Percentiles rank a stretch among this genome's conserved stretches.
These are phyloP conservation scores for Leucophenga maculata DNA, from an alignment of 2,888 invertebrate species.

Conservation along the genomic window DNA sequence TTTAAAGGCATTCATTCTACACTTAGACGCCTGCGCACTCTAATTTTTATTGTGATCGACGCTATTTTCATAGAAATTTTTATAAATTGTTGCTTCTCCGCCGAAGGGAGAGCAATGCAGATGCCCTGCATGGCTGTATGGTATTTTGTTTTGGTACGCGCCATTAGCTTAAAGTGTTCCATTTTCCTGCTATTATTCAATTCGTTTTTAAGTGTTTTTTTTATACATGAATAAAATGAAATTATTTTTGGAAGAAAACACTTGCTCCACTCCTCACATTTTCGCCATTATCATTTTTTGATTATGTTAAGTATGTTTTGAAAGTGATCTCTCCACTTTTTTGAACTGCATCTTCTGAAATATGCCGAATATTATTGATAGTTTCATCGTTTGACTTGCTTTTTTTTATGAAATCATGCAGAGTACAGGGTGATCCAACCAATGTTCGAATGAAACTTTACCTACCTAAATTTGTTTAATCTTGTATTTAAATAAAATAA, in stretches of 20 bases:
- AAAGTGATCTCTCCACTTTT: constrained; percentile 47
- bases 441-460: background rate
- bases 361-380: background rate
- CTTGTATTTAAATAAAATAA: no score
- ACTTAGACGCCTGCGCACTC: constrained; percentile 52
- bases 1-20: constrained; percentile 3
- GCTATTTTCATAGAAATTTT: constrained; percentile 52
- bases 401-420: no score
- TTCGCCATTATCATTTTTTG: constrained; percentile 40
- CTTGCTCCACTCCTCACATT: constrained; percentile 5
- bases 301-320: constrained; percentile 55
- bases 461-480: background rate
- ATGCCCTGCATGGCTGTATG: background rate
- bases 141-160: constrained; percentile 57
- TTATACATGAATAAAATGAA: constrained; percentile 34
- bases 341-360: constrained; percentile 27
- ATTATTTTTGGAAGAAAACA: constrained; percentile 24
- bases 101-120: background rate
- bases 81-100: constrained; percentile 53
- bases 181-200: background rate
- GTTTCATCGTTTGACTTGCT: background rate
- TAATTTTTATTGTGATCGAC: constrained; percentile 54
- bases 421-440: no score
- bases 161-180: constrained; percentile 57
- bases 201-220: constrained; percentile 32